phyloP scores from a whole-genome alignment of 2,113 vertebrate genomes.

The Halcyon malimbica region DNA sequence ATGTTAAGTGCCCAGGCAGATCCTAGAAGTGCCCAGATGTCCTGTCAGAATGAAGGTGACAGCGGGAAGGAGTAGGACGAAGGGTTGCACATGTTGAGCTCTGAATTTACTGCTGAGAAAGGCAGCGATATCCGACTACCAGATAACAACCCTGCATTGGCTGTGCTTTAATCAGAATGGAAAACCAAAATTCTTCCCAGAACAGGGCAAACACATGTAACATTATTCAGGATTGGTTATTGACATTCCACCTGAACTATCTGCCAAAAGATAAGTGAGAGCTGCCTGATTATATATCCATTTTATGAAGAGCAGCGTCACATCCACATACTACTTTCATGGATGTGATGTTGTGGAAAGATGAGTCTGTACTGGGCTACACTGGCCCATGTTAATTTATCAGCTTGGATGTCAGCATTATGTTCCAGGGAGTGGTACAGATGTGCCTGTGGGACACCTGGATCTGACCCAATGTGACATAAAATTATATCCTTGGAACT shows the following conservation, averaged over 20 bases:
- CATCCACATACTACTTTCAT: too few relatives aligned
- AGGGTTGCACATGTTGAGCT: background rate
- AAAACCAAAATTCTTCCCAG: background rate
- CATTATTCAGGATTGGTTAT: rapidly evolving
- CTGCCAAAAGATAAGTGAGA: background rate
- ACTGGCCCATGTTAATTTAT: rapidly evolving
- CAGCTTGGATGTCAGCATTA: background rate
- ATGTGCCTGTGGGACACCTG: background rate
- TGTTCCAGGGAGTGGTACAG: background rate
- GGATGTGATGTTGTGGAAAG: background rate
- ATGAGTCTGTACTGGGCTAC: background rate
- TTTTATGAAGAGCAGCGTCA: background rate
- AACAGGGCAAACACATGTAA: rapidly evolving
- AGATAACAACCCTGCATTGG: background rate
- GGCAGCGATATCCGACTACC: background rate
- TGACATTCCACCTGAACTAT: background rate
- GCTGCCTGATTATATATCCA: background rate
- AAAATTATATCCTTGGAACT: background rate
- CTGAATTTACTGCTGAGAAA: background rate
- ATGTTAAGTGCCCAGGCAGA: background rate
- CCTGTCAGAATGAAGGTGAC: background rate
- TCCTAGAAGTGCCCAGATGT: background rate
- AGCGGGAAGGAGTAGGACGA: background rate
- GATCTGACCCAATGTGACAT: rapidly evolving
- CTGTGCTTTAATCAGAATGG: background rate